Percentiles rank a stretch among this genome's conserved stretches.
phyloP scores from a whole-genome alignment of 1,140 invertebrate genomes.

The Diorhabda sublineata region DNA sequence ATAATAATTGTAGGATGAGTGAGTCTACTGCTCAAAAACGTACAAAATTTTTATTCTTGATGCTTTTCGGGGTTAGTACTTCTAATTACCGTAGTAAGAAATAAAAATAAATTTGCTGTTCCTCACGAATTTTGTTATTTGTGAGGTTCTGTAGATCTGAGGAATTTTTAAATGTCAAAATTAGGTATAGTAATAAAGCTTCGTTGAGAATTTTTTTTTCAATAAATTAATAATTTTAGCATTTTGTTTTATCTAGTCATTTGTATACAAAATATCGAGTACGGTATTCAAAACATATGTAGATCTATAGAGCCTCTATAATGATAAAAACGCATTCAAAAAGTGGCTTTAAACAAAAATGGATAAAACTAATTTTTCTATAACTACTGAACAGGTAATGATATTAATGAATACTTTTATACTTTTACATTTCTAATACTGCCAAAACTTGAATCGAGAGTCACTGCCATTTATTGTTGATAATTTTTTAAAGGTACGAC shows the following conservation, averaged over 20 bases:
- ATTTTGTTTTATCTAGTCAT: no score
- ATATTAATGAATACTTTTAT: background rate
- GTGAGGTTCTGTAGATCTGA: no score
- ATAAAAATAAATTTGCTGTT: no score
- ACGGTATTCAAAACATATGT: no score
- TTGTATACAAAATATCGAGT: no score
- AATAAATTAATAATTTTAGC: no score
- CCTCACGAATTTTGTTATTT: no score
- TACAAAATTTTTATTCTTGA: conserved; percentile 7
- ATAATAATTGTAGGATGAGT: background rate
- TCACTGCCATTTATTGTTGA: conserved; percentile 21
- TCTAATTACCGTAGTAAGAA: no score
- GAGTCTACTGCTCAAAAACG: conserved; percentile 18
- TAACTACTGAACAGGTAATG: background rate
- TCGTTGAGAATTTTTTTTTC: no score
- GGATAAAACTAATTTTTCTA: conserved; percentile 4
- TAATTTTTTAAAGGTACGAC: background rate
- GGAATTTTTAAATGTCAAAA: no score
- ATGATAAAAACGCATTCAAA: background rate
- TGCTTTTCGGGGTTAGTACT: background rate
- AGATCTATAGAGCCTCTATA: no score
- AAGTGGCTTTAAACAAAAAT: background rate
- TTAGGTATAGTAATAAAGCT: no score
- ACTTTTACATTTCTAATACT: conserved; percentile 11
- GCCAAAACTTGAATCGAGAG: conserved; percentile 15